Base-by-base conservation (phyloP, 2,797 vertebrate species). In the Orientallactaga sibirica region DNA sequence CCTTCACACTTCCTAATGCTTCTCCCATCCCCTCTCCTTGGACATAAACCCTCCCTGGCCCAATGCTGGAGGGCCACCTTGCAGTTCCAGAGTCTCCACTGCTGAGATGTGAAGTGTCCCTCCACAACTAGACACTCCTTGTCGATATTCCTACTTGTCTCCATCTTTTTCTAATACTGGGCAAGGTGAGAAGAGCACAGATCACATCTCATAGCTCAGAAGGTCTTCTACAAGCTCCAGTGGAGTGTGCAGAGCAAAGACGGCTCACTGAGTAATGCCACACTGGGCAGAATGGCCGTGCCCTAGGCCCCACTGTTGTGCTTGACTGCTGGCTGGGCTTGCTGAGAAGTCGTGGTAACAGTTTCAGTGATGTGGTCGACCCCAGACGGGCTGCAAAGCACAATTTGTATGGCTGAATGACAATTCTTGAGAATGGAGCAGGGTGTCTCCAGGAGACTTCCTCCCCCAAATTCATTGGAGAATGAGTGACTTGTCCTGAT, bases 401-500 rank as follows among this genome's bases (percentile, higher is more conserved):
- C 27, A 14, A 10, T 48, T 37, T 29, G 3, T 73, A 4, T 0
- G 0, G 8, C 11, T 12, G 7, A 24, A 68, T 4, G 24, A 3
- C 43, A 48, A 27, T 66, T 73, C 37, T n/a, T 2, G 20, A 24
- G 5, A 22, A n/a, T 20, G 1, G 16, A 29, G 22, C 0, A 14
- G 16, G 10, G 0, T 1, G 24, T 12, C 11, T 48, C 18, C 19
- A 16, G 67, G 41, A n/a, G 52, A 1, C 18, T 20, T n/a, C 29
- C 18, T 20, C 14, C 29, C 64, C 48, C 64, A 37, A 27, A 75
- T 20, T 62, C 79, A 71, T 24, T 20, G 61, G 52, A 79, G 24
- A 52, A 64, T 19, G 16, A 2, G 11, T 19, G 33, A n/a, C 55
- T 18, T 7, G 10, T 25, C 41, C 12, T 4, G 55, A 29, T 67